Conservation (phyloP, 2,797 vertebrate genomes). For the Perodicticus potto region DNA sequence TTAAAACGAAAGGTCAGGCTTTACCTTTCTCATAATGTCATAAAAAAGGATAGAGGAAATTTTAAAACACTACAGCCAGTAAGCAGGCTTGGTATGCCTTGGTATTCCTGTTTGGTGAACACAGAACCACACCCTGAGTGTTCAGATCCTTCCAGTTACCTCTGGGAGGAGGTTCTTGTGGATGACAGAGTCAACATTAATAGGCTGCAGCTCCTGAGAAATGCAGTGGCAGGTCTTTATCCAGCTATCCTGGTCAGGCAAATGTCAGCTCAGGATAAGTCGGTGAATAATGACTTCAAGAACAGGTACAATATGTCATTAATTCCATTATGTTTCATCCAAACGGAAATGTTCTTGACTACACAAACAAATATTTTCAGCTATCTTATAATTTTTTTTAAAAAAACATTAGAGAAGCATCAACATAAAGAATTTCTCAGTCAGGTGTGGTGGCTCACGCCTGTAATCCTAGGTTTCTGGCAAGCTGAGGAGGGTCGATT, state of each 20-base stretch:
- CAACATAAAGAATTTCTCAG: conserved; percentile 59
- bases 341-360: conserved; percentile 27
- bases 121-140: background rate
- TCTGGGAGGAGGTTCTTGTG: background rate
- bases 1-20: background rate
- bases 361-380: background rate
- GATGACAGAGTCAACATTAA: background rate
- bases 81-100: background rate
- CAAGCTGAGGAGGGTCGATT: no score
- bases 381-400: background rate
- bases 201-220: background rate
- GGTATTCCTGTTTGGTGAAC: background rate
- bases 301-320: background rate
- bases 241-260: background rate
- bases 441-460: no score
- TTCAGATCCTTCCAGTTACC: background rate
- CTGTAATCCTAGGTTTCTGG: no score
- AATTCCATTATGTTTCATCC: background rate
- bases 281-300: background rate
- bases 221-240: background rate
- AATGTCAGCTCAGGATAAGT: background rate
- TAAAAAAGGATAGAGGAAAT: conserved; percentile 19
- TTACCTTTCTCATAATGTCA: background rate
- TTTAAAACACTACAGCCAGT: background rate
- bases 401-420: conserved; percentile 50